These are phyloP conservation scores for Drosophila oshimai DNA, from an alignment of 1,140 invertebrate genomes.

Conservation along the genomic window DNA sequence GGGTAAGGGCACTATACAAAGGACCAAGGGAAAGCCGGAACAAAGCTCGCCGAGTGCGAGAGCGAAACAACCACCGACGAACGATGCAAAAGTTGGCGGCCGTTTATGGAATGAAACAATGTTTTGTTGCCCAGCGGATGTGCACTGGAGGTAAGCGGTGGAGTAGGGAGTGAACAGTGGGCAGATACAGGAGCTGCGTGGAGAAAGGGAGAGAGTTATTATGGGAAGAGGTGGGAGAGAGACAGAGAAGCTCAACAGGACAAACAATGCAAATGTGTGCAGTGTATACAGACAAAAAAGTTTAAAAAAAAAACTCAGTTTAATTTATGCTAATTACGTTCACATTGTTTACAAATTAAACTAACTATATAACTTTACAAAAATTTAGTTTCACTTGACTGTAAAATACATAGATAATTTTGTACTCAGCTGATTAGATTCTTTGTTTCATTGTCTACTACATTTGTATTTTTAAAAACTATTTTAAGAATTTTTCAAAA, in stretches of 20 bases:
- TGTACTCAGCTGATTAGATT: no score
- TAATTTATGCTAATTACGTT: background rate
- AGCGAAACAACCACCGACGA: slow-evolving; percentile 61
- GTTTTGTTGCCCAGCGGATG: slow-evolving; percentile 61
- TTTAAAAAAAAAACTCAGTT: background rate
- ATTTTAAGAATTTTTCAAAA: no score
- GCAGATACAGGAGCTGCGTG: background rate
- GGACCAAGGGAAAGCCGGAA: slow-evolving; percentile 55
- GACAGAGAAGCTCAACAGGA: slow-evolving; percentile 1
- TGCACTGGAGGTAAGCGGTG: slow-evolving; percentile 15
- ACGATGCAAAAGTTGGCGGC: slow-evolving; percentile 42
- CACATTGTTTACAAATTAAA: background rate
- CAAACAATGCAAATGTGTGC: slow-evolving; percentile 59
- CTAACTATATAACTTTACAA: no score
- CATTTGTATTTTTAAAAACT: no score
- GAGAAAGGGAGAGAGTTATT: background rate
- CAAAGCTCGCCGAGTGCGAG: slow-evolving; percentile 53
- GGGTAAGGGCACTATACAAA: slow-evolving; percentile 12
- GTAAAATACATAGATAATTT: no score
- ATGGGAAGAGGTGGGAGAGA: slow-evolving; percentile 22
- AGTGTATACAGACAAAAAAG: background rate
- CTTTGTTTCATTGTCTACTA: no score
- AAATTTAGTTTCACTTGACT: no score
- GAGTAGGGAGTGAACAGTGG: background rate
- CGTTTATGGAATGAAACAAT: slow-evolving; percentile 68